Evolutionary conservation across 2,797 vertebrate genomes (phyloP).

Genomic region (Aeoliscus strigatus): DNA sequence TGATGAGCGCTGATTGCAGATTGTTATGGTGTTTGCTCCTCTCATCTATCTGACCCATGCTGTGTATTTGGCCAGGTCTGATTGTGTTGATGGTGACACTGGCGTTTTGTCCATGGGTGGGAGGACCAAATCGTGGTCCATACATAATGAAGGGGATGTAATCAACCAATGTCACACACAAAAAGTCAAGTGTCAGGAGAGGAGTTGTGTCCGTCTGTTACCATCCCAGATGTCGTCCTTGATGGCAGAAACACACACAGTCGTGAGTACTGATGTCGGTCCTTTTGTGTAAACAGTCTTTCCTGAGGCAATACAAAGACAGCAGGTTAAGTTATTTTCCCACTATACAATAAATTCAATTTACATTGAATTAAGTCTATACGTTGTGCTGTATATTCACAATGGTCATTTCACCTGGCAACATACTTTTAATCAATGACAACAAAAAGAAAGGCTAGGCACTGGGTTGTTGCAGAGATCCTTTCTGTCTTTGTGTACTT

Average conservation of each 20-base stretch:
- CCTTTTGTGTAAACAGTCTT: constrained; percentile 25
- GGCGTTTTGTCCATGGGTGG: constrained; percentile 61
- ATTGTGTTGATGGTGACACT: constrained; percentile 80
- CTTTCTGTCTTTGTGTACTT: constrained; percentile 71
- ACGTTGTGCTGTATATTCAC: constrained; percentile 50
- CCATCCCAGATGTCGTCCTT: constrained; percentile 30
- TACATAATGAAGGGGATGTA: constrained; percentile 75
- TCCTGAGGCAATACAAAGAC: neutral
- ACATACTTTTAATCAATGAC: constrained; percentile 75
- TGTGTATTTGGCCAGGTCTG: constrained; percentile 80
- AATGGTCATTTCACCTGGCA: constrained; percentile 43
- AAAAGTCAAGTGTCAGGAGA: constrained; percentile 59
- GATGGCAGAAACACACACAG: constrained; percentile 49
- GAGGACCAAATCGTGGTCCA: constrained; percentile 61
- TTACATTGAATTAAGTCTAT: constrained; percentile 56
- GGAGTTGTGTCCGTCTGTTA: constrained; percentile 38
- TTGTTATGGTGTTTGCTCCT: constrained; percentile 81
- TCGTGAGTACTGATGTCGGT: constrained; percentile 17
- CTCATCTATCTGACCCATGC: constrained; percentile 74
- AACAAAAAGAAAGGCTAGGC: constrained; percentile 70
- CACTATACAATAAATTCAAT: constrained; percentile 37
- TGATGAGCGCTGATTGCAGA: constrained; percentile 83
- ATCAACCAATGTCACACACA: constrained; percentile 68
- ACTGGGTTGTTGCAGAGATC: constrained; percentile 62
- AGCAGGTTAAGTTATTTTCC: neutral